These are phyloP conservation scores for Yoshiicerus persimilis DNA, from an alignment of 1,140 invertebrate species.

Conservation along the genomic window DNA sequence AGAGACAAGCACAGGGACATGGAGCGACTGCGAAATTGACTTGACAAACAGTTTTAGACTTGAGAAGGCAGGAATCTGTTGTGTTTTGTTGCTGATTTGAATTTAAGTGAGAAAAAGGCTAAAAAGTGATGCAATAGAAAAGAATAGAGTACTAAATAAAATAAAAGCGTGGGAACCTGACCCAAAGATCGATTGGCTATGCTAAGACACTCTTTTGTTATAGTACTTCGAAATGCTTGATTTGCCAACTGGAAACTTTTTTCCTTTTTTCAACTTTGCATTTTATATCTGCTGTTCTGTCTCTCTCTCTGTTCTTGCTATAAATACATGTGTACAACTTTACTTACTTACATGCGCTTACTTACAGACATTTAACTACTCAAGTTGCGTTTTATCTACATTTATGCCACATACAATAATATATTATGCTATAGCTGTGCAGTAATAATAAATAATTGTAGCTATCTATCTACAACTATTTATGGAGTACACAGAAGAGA, in stretches of 20 bases:
- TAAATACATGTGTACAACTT: background rate
- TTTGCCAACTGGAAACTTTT: conserved; percentile 31
- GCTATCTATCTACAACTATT: background rate
- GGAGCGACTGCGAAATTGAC: background rate
- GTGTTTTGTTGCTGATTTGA: background rate
- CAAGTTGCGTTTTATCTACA: too few relatives aligned
- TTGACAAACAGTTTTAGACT: background rate
- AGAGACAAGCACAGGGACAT: background rate
- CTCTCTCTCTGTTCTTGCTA: background rate
- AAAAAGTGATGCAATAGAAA: conserved; percentile 3
- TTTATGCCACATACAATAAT: too few relatives aligned
- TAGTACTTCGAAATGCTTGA: conserved; percentile 29
- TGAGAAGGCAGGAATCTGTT: background rate
- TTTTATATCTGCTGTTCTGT: background rate
- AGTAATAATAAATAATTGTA: too few relatives aligned
- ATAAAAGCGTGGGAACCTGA: conserved; percentile 36
- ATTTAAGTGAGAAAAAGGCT: background rate
- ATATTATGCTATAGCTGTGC: background rate
- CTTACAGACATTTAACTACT: too few relatives aligned
- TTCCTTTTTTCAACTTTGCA: background rate
- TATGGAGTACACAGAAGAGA: too few relatives aligned
- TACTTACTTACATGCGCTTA: too few relatives aligned
- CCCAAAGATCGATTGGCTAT: conserved; percentile 36
- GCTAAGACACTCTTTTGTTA: conserved; percentile 4
- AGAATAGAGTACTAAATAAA: background rate